Conservation (phyloP, 2,113 vertebrate genomes). For the Vulpes vulpes region DNA sequence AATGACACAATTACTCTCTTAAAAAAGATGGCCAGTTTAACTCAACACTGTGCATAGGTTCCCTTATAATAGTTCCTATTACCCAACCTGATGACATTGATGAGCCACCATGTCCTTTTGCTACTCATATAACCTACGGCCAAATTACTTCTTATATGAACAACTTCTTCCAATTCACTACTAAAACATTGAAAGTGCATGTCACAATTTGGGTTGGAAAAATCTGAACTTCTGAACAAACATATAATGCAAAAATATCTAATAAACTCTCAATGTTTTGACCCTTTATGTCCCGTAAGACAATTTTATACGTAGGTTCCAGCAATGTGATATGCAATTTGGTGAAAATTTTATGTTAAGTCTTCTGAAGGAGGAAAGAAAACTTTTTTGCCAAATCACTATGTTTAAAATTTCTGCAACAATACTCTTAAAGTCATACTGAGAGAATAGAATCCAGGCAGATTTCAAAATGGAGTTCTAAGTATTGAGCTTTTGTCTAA, state of each 20-base stretch:
- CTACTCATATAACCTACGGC: neutral
- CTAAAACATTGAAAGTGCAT: neutral
- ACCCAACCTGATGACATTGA: neutral
- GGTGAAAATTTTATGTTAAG: neutral
- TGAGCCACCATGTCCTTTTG: neutral
- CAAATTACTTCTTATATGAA: neutral
- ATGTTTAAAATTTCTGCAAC: conserved; percentile 35
- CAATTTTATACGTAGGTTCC: conserved; percentile 13
- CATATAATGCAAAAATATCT: neutral
- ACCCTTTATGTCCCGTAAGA: neutral
- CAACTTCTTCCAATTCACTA: neutral
- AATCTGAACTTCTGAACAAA: conserved; percentile 56
- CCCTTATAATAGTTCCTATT: neutral
- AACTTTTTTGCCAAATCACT: conserved; percentile 43
- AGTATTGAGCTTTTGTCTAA: neutral
- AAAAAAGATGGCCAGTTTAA: neutral
- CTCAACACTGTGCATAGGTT: neutral
- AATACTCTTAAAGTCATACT: neutral
- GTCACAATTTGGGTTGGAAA: neutral
- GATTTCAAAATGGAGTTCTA: conserved; percentile 4
- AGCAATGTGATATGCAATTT: neutral
- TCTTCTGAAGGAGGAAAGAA: conserved; percentile 45
- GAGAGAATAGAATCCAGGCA: neutral
- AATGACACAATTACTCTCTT: neutral
- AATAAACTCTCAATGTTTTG: conserved; percentile 16